Conservation (phyloP, 1,140 invertebrate genomes). For the Nephila pilipes region DNA sequence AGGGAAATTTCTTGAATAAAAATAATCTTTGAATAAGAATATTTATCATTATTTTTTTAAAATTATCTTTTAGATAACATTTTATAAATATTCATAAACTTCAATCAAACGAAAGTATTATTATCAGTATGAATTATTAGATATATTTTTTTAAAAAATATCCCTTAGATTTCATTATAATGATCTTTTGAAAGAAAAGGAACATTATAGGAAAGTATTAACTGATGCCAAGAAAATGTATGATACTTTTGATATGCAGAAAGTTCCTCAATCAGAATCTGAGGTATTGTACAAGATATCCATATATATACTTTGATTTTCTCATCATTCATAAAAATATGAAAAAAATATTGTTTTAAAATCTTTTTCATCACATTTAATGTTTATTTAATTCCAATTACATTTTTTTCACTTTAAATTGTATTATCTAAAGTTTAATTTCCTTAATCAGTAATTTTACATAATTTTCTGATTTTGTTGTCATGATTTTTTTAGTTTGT, state of each 20-base stretch:
- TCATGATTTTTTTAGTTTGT: too few species aligned
- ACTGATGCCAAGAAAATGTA: neutral
- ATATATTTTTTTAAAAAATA: too few species aligned
- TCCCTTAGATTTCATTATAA: neutral
- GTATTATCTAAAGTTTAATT: neutral
- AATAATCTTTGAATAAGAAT: too few species aligned
- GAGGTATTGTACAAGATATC: neutral
- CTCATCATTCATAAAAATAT: neutral
- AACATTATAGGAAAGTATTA: neutral
- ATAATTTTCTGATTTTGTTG: too few species aligned
- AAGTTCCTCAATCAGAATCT: neutral
- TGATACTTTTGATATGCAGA: neutral
- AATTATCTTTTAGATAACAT: too few species aligned
- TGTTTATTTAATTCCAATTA: too few species aligned
- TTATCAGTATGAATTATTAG: too few species aligned
- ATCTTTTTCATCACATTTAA: too few species aligned
- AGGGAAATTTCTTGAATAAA: too few species aligned
- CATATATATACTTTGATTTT: neutral
- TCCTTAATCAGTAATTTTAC: neutral
- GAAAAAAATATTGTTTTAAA: neutral
- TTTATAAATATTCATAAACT: too few species aligned
- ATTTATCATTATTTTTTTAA: too few species aligned
- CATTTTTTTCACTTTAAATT: neutral
- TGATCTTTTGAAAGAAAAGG: neutral
- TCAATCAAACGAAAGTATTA: too few species aligned